Base-by-base conservation (phyloP, 2,888 invertebrate genomes). In the Capitulum mitella region DNA sequence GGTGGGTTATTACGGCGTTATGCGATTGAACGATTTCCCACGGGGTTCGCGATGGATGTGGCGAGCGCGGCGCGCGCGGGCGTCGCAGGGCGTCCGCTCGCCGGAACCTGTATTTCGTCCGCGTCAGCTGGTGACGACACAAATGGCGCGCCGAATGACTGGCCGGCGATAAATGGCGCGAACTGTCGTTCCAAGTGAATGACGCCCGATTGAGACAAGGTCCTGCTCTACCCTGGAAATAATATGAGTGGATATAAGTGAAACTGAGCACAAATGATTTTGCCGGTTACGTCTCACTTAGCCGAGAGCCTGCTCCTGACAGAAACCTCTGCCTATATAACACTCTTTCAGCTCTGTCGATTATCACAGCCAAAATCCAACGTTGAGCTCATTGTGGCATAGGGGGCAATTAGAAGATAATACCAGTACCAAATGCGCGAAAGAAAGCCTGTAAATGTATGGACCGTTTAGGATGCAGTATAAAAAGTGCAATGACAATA, bases 21-120 rank as follows among this genome's bases (percentile, higher is more conserved):
- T 64, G 64, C 64, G 64, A 64, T 64, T 64, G 64, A 19, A 19
- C 64, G 34, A 64, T 64, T 64, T 64, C 64, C 64, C 64, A 64
- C 34, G 64, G 64, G 64, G 12, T 19, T 29, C 1, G 64, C 5
- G 19, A 3, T 19, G 5, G 51, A 51, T 64, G 64, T 64, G 64
- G 64, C 64, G 64, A 34, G 64, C 64, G 14, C 58, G 5, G 29
- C 32, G 61, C 14, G 34, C 32, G 64, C 29, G 22, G 5, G 51
- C 51, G 51, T 22, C 19, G 51, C 19, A 1, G 61, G 3, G 34
- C 64, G 32, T 2, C 34, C 64, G 34, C 29, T 64, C 64, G 64
- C 19, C 34, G 29, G 34, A 64, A 19, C 5, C 64, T 29, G 34
- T 64, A 34, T 34, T 34, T 64, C 19, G 64, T 34, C 32, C 32